Conservation (phyloP, 2,888 invertebrate genomes). For the Muscina levida region DNA sequence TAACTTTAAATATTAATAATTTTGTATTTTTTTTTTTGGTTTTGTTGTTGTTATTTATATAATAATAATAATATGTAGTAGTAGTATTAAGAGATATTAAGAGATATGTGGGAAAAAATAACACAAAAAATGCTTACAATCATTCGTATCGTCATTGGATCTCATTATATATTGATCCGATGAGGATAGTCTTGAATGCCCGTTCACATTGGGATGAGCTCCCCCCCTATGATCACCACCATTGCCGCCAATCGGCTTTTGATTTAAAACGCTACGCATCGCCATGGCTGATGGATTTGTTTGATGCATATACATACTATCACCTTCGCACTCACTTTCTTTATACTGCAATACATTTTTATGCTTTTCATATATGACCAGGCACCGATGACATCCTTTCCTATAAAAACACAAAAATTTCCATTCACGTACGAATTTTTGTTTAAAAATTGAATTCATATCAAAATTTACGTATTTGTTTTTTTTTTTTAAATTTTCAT, state of each 20-base stretch:
- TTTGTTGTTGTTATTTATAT: slow-evolving; percentile 23
- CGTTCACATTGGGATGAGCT: slow-evolving; percentile 81
- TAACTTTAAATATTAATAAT: slow-evolving; percentile 38
- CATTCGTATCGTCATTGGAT: slow-evolving; percentile 81
- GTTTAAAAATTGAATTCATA: slow-evolving; percentile 8
- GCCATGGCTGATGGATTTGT: slow-evolving; percentile 81
- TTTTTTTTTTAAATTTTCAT: slow-evolving; percentile 9
- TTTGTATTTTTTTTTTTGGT: slow-evolving; percentile 34
- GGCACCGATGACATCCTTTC: slow-evolving; percentile 95
- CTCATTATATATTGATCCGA: slow-evolving; percentile 81
- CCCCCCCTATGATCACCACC: slow-evolving; percentile 80
- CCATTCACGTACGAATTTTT: slow-evolving; percentile 42
- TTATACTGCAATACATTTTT: slow-evolving; percentile 97
- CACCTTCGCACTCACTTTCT: slow-evolving; percentile 92
- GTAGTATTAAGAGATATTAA: slow-evolving; percentile 27
- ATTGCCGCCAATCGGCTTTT: slow-evolving; percentile 70
- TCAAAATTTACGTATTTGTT: slow-evolving; percentile 31
- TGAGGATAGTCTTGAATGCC: slow-evolving; percentile 81
- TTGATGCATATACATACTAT: slow-evolving; percentile 81
- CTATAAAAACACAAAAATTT: slow-evolving; percentile 81
- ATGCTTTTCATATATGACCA: slow-evolving; percentile 97
- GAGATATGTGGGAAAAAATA: slow-evolving; percentile 21
- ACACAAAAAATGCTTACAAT: slow-evolving; percentile 80
- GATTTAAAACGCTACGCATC: slow-evolving; percentile 81
- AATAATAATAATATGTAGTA: slow-evolving; percentile 41